These are phyloP conservation scores for Nemapogon koenigi DNA, from an alignment of 2,888 invertebrate species.

Conservation along the genomic window DNA sequence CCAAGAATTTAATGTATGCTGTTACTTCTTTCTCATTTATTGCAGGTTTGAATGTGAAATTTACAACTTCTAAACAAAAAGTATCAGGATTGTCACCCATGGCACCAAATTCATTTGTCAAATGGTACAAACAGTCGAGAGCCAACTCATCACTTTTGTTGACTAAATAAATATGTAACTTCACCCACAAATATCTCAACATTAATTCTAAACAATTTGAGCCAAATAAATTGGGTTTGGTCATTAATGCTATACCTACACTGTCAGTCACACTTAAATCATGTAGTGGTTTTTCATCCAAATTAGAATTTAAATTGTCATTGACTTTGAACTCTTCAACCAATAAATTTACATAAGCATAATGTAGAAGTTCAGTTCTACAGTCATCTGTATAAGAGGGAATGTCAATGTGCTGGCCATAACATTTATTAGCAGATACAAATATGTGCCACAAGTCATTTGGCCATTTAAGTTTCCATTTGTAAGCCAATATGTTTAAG, in stretches of 20 bases:
- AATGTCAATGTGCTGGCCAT: constrained; percentile 47
- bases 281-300: constrained; percentile 27
- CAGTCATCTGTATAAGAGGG: constrained; percentile 43
- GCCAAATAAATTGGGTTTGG: constrained; percentile 40
- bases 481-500: constrained; percentile 60
- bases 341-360: constrained; percentile 39
- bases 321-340: constrained; percentile 48
- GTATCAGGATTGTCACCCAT: constrained; percentile 42
- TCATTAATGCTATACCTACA: constrained; percentile 37
- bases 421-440: constrained; percentile 66
- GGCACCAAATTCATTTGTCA: constrained; percentile 47
- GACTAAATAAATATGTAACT: constrained; percentile 43
- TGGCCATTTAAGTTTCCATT: constrained; percentile 74
- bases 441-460: constrained; percentile 62
- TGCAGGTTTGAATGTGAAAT: constrained; percentile 44
- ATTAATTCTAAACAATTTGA: constrained; percentile 36
- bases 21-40: constrained; percentile 40
- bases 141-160: constrained; percentile 47
- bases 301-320: constrained; percentile 30
- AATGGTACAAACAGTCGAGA: constrained; percentile 46
- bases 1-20: constrained; percentile 42
- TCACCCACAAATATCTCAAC: constrained; percentile 47
- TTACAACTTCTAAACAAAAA: constrained; percentile 34
- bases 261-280: constrained; percentile 39
- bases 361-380: constrained; percentile 36